Evolutionary conservation across 1,140 invertebrate species (phyloP), one percentile per base, ranked within the genome.

Genomic region (Zaprionus capensis): DNA sequence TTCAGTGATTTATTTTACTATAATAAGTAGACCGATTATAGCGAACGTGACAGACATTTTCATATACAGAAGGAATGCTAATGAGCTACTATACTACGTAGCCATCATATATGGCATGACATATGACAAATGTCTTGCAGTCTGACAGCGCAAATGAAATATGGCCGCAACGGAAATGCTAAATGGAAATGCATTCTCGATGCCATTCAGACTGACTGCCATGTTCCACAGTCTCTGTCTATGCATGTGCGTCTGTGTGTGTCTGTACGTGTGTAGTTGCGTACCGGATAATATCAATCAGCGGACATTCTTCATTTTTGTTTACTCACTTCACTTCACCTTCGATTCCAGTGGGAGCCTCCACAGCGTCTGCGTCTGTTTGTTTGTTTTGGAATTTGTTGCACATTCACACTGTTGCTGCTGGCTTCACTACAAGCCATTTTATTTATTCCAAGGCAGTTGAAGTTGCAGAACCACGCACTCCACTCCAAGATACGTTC

Each of bases 241-340:
- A 31, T 17, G 15, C 5, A n/a, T 7, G 28, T 28, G n/a, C n/a
- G n/a, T n/a, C n/a, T n/a, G 20, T 44, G 56, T 36, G 44, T 71
- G 63, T 72, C 67, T 65, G 56, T 22, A 55, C n/a, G 2, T n/a
- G 53, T 59, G 28, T 24, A 31, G 17, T 3, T 34, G 61, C 15
- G 15, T 67, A 81, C 81, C 86, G 85, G 85, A 85, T 90, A 90
- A 75, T 90, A 81, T 90, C 85, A 90, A 90, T 90, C 85, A 90
- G 81, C 85, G 81, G 66, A 90, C 86, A 90, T 82, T 91, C 76
- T 85, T 85, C 79, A 90, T 91, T 76, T 85, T 82, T 90, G 85
- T 90, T 90, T 90, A 90, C 76, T 80, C 62, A 86, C 80, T 80
- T 81, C 81, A 79, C 63, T 56, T 55, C 14, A 41, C 75, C 76